Percentiles rank a stretch among this genome's conserved stretches.
These are phyloP conservation scores for Oophaga pumilio DNA, from an alignment of 2,113 vertebrate genomes.

Conservation along the genomic window DNA sequence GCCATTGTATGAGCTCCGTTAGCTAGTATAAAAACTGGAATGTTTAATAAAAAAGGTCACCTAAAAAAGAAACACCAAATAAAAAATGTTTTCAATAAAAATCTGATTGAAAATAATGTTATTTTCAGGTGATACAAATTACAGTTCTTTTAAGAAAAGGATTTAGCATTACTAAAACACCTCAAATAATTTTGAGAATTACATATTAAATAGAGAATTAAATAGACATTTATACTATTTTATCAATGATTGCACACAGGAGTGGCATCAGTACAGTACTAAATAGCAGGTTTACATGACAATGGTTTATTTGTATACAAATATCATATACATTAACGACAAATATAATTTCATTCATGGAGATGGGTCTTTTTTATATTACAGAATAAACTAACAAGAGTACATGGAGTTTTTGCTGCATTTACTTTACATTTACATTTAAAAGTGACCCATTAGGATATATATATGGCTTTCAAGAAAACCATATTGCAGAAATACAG, in stretches of 20 bases:
- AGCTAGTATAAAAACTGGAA: no score
- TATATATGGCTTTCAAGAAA: neutral
- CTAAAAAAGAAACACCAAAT: no score
- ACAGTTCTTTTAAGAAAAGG: neutral
- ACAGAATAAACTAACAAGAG: no score
- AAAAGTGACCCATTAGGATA: neutral
- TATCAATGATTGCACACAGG: neutral
- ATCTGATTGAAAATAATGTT: neutral
- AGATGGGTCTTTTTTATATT: neutral
- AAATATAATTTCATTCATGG: neutral
- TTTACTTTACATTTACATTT: no score
- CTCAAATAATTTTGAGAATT: neutral
- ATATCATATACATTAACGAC: neutral
- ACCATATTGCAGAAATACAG: neutral
- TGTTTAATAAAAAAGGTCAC: no score
- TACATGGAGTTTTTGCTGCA: no score
- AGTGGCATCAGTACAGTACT: neutral
- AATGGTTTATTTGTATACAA: neutral
- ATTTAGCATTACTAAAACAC: neutral
- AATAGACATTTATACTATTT: neutral
- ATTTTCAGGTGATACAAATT: neutral
- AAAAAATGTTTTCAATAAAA: neutral
- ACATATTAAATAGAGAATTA: neutral
- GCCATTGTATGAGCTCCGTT: no score
- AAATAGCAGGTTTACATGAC: neutral